A percentile compares a stretch with the other conserved stretches of the same genome.
These are phyloP conservation scores for Pseudomugil tenellus DNA, from an alignment of 2,797 vertebrate species.

Conservation along the genomic window DNA sequence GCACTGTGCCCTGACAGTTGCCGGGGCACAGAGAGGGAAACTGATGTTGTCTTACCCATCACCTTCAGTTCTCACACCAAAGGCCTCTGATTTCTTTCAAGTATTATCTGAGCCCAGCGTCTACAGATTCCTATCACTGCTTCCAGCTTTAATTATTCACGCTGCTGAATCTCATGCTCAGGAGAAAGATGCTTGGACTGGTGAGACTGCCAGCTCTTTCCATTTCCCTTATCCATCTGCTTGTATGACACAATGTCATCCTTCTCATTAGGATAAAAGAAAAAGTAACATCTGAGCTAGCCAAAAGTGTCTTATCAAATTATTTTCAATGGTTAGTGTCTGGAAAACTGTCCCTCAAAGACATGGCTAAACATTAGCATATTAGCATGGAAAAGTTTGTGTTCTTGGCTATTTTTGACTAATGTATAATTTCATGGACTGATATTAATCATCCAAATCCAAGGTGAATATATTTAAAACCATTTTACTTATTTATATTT, in stretches of 20 bases:
- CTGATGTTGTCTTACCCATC: conserved; percentile 65
- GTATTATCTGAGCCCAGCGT: conserved; percentile 70
- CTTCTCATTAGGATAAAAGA: conserved; percentile 45
- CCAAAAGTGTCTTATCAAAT: neutral
- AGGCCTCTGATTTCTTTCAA: conserved; percentile 69
- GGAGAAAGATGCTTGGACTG: conserved; percentile 63
- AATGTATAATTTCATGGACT: neutral
- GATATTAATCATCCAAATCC: neutral
- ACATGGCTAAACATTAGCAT: neutral
- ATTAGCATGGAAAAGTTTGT: neutral
- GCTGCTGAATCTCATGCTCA: conserved; percentile 76
- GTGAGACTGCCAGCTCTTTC: conserved; percentile 53
- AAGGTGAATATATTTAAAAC: neutral
- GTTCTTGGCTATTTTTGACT: neutral
- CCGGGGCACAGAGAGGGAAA: conserved; percentile 64
- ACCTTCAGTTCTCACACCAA: conserved; percentile 58
- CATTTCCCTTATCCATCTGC: conserved; percentile 54
- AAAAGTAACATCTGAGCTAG: conserved; percentile 25
- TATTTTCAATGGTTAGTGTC: neutral
- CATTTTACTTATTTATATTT: too few relatives aligned
- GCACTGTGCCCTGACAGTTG: conserved; percentile 56
- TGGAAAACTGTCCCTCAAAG: neutral
- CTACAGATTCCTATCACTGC: conserved; percentile 79
- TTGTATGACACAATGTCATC: conserved; percentile 56
- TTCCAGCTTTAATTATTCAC: conserved; percentile 83